phyloP scores from a whole-genome alignment of 2,797 vertebrate species.

The Pipistrellus pipistrellus region DNA sequence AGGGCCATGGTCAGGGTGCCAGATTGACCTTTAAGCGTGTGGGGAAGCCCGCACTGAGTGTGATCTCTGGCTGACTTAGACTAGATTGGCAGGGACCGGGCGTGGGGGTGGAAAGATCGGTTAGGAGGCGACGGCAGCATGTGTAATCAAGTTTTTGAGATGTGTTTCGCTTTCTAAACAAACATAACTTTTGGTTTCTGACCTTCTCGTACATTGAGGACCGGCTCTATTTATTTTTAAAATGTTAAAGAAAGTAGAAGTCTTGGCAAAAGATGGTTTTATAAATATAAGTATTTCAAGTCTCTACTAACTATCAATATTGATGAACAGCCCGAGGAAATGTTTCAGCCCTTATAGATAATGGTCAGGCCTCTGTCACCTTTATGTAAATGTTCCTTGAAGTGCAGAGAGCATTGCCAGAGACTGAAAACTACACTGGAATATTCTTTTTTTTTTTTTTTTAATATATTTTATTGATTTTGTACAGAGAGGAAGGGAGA shows the following conservation, averaged over 20 bases:
- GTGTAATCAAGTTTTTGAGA: neutral
- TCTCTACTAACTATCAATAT: neutral
- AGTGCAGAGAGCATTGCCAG: neutral
- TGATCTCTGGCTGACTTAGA: neutral
- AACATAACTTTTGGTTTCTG: conserved; percentile 24
- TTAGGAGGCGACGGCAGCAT: neutral
- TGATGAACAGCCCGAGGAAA: neutral
- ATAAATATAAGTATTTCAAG: neutral
- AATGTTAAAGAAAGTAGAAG: conserved; percentile 37
- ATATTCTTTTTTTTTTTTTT: too few species aligned
- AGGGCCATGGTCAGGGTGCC: neutral
- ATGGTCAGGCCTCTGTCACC: neutral
- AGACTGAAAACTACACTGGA: neutral
- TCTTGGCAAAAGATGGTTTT: neutral
- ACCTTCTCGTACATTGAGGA: neutral
- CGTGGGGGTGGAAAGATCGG: neutral
- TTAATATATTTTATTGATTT: too few species aligned
- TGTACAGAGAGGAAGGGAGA: too few species aligned
- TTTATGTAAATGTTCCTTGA: conserved; percentile 11
- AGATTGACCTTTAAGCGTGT: neutral
- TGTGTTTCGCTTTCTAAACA: neutral
- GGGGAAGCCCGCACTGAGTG: neutral
- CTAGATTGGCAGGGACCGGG: neutral
- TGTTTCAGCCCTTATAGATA: neutral
- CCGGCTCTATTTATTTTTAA: neutral